Evolutionary conservation across 2,113 vertebrate genomes (phyloP), one percentile per base, ranked within the genome.

Genomic region (Aix galericulata): DNA sequence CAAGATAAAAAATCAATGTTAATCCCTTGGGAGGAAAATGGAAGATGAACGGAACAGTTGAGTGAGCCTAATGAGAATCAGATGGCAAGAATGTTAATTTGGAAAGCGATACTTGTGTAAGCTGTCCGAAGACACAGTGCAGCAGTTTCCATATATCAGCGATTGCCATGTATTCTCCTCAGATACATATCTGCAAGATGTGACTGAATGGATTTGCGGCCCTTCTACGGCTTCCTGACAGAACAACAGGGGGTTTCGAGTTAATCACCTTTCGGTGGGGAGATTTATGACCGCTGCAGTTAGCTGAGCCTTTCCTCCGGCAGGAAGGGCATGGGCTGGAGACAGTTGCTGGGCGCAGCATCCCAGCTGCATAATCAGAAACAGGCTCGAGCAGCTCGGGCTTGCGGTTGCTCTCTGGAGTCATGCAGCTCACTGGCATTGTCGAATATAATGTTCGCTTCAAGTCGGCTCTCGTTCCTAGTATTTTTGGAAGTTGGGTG

Each of bases 1-100:
- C 44, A 77, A 82, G 67, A 78, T 66, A 68, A 92, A 94, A 94
- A 86, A 93, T 87, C 93, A 79, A 92, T 95, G 82, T 73, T 89
- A 81, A 76, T 91, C 82, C 66, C 73, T 69, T 79, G 69, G 62
- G 85, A 95, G 68, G 82, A 86, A 89, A 94, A 82, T 82, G 55
- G 3, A 88, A 91, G 91, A 92, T 95, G 87, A 92, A 78, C 6
- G 7, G 87, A 94, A 88, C 80, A 83, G 80, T 25, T 88, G 81
- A 95, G 64, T 88, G 86, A 95, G 36, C 56, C 84, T 94, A 92
- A 94, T 97, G 80, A 96, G 88, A 96, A 71, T 92, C 82, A 89
- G 68, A 94, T 96, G 81, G 89, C 76, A 91, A 79, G 82, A 92
- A 96, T 89, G 92, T 88, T 96, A 88, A 94, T 92, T 94, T 90